Conservation (phyloP, 2,797 vertebrate genomes). For the Enteromius argenteus region DNA sequence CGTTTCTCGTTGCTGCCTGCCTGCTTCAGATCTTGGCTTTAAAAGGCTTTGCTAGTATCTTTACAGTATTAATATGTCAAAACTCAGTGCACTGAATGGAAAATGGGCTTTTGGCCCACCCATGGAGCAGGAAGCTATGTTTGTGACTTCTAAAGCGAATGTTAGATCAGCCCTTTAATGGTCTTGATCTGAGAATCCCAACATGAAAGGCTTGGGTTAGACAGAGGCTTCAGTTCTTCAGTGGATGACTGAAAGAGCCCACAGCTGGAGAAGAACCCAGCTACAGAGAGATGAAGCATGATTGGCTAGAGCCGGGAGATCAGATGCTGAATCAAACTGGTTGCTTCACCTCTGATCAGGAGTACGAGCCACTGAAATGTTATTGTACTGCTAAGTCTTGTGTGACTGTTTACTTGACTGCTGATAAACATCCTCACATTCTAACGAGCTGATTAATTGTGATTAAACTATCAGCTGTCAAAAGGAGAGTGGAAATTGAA, state of each 20-base stretch:
- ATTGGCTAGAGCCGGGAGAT: conserved; percentile 24
- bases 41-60: conserved; percentile 15
- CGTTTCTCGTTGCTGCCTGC: background rate
- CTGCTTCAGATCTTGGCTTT: conserved; percentile 7
- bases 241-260: conserved; percentile 10
- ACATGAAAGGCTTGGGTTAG: conserved; percentile 37
- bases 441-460: conserved; percentile 4
- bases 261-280: conserved; percentile 30
- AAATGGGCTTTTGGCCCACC: conserved; percentile 17
- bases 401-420: background rate
- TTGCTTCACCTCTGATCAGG: conserved; percentile 35
- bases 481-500: background rate
- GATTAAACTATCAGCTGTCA: background rate
- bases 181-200: conserved; percentile 29
- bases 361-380: conserved; percentile 36
- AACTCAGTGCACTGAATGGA: conserved; percentile 15
- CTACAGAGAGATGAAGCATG: conserved; percentile 5
- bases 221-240: conserved; percentile 19
- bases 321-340: conserved; percentile 33
- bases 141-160: conserved; percentile 26
- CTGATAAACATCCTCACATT: conserved; percentile 1
- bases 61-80: conserved; percentile 24
- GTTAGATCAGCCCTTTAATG: conserved; percentile 32
- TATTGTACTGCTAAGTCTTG: conserved; percentile 22
- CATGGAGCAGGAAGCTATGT: conserved; percentile 19